These are phyloP conservation scores for Mellilla xanthometata DNA, from an alignment of 2,888 invertebrate genomes.

Conservation along the genomic window DNA sequence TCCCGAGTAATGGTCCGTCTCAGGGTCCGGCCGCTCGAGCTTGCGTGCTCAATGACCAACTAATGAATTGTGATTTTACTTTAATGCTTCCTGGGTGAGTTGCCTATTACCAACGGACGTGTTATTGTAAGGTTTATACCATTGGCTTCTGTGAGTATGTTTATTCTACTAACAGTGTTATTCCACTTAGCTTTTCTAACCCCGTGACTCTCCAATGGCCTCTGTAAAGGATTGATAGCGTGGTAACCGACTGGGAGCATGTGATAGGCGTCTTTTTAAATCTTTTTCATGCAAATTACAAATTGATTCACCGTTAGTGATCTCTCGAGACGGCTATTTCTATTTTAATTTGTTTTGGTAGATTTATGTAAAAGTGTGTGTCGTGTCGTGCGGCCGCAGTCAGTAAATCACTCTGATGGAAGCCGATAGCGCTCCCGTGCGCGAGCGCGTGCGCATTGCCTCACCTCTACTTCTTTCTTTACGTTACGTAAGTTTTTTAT, in stretches of 20 bases:
- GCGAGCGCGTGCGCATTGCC: constrained; percentile 43
- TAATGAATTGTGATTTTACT: constrained; percentile 73
- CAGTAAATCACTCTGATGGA: constrained; percentile 72
- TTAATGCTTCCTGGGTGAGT: constrained; percentile 68
- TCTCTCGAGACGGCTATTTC: constrained; percentile 8
- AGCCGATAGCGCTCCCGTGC: constrained; percentile 66
- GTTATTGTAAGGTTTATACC: constrained; percentile 43
- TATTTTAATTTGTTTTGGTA: constrained; percentile 22
- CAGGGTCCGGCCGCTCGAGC: constrained; percentile 51
- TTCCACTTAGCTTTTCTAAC: neutral
- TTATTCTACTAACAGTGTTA: neutral
- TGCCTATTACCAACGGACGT: constrained; percentile 49
- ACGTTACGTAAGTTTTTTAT: constrained; percentile 4
- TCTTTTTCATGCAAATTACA: constrained; percentile 15
- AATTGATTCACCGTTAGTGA: constrained; percentile 18
- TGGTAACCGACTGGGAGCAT: constrained; percentile 1
- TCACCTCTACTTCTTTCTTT: constrained; percentile 1
- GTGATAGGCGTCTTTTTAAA: too few species aligned
- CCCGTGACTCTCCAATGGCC: neutral
- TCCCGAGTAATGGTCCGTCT: constrained; percentile 74
- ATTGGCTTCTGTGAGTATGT: constrained; percentile 29
- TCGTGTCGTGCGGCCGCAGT: constrained; percentile 52
- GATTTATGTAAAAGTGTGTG: constrained; percentile 30
- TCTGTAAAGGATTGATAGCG: neutral
- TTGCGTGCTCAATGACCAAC: constrained; percentile 66